Evolutionary conservation across 2,113 vertebrate genomes (phyloP), one percentile per base, ranked within the genome.

Genomic region (Rutilus rutilus): DNA sequence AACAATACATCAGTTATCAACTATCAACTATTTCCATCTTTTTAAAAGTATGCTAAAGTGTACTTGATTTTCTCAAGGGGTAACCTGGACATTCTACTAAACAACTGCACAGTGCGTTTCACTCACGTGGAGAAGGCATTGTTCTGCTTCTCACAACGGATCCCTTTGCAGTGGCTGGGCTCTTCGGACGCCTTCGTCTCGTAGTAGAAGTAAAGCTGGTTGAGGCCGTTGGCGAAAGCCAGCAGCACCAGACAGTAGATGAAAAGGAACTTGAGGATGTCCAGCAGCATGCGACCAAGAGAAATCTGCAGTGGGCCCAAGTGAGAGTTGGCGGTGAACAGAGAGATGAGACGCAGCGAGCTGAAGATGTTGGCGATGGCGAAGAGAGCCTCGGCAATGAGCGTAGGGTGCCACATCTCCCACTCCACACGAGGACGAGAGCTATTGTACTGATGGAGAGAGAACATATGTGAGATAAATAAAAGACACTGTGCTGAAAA

Each of bases 321-420:
- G 90, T 97, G 96, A 88, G 96, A 97, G 92, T 97, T 97, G 47
- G 96, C 96, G 9, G 96, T 97, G 88, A 97, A 97, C 85, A 97
- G 90, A n/a, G 96, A 97, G 91, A 97, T 97, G 92, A 97, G 91
- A 45, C 96, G 95, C 84, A 97, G 92, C 2, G 96, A 97, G 88
- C 96, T 97, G 90, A 97, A 97, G 90, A 97, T 97, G 89, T 97
- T 97, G 87, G 96, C 96, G 0, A 97, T 97, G 50, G 96, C 96
- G 91, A 97, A 97, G 78, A 97, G 88, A 10, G 96, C 96, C 90
- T 97, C 96, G 4, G 96, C 96, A 83, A 97, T 96, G 85, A 97
- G 90, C 0, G 96, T 97, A 50, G 96, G 96, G 86, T 97, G 96
- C 96, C 96, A 97, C 96, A 96, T 97, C 85, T 97, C 96, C 96